Base-by-base conservation (phyloP, 2,888 invertebrate species). In the Beris chalybata region DNA sequence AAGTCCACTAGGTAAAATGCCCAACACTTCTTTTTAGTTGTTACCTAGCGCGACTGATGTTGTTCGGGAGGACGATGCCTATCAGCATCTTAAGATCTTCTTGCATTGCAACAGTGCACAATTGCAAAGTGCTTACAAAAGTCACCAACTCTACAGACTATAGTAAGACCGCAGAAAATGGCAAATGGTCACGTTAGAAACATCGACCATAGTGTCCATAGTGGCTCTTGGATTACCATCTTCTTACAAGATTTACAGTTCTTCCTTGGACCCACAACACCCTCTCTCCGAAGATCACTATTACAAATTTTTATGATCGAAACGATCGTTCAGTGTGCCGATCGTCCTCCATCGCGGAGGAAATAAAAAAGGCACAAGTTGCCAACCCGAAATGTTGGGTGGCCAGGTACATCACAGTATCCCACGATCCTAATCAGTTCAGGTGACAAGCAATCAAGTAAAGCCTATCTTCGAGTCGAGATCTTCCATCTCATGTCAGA, bases 391-490 rank as follows among this genome's bases (percentile, higher is more conserved):
- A 50, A 11, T 43, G 54, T 65, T 65, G 65, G 65, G 65, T 65
- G 65, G 65, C 56, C 65, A 38, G 11, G 56, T 54, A 65, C 48
- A 56, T 65, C 48, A 32, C 55, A 11, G 50, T 52, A 66, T 69
- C 71, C 69, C 69, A 69, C 70, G 69, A 69, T 70, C 67, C 64
- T 70, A 67, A 65, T 65, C 65, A 45, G 59, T 52, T 57, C 55
- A 66, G 64, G 70, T 65, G 65, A 58, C 65, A 63, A 68, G 61
- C 67, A 69, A 61, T 68, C 67, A 59, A 69, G 67, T 57, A 71
- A 70, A 68, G 69, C 63, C 69, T 69, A 67, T 57, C 71, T 69
- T 54, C 50, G 44, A 63, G 59, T 54, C 43, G 43, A 64, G 48
- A 48, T 65, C 65, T 65, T 47, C 56, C 45, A 65, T 65, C 64